Base-by-base conservation (phyloP, 2,797 vertebrate species). In the Scolopax rusticola region DNA sequence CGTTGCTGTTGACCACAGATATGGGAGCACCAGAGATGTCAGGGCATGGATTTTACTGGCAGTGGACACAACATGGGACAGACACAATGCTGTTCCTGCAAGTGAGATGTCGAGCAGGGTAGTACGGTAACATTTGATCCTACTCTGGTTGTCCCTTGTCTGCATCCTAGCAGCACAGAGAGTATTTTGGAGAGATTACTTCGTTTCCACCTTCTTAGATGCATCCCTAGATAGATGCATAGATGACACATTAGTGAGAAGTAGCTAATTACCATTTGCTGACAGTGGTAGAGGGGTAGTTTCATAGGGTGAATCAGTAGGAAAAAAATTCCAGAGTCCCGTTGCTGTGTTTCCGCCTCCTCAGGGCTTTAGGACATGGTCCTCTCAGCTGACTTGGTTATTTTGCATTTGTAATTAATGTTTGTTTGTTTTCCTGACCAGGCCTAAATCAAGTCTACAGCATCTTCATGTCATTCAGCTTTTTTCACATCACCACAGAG, bases 1-100 rank as follows among this genome's bases (percentile, higher is more conserved):
- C 1, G 0, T 32, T 61, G 64, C n/a, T 50, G 0, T 5, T 67
- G 40, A 21, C 6, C n/a, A 6, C 30, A 13, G 33, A 4, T 33
- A 3, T 4, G n/a, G 57, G 45, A 73, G 17, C 59, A 54, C 5
- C 25, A 25, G 63, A 30, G n/a, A 2, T 70, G 36, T 36, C 27
- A 57, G n/a, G 47, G 21, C 47, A n/a, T 32, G 38, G 56, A 4
- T 65, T 84, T 41, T 53, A 15, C n/a, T 32, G 20, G 32, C 41
- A 20, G 8, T 20, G 3, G 8, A 8, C 1, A 5, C 0, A 2
- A 9, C 16, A 7, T 0, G 2, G 41, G 45, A n/a, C 38, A 23
- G n/a, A 30, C 25, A 38, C 7, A 9, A 0, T 2, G n/a, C 36
- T 70, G 19, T 15, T 70, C 17, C 28, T 70, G 15, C 57, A 25